Evolutionary conservation across 2,113 vertebrate species (phyloP).

Genomic region (Salminus brasiliensis): DNA sequence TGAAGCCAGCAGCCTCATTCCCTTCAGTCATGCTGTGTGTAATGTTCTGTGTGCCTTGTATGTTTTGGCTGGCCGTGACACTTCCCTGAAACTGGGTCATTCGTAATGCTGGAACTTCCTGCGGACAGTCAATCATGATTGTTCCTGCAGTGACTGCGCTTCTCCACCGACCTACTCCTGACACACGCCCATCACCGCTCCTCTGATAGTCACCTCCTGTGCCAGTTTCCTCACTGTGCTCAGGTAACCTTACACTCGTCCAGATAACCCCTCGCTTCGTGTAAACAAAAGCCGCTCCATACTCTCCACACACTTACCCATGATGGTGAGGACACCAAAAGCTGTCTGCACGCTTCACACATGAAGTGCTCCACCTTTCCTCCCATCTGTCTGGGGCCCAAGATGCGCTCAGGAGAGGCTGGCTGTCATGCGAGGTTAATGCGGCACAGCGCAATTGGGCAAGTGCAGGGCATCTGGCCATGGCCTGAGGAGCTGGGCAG

Average conservation of each 20-base stretch:
- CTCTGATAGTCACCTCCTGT: background rate
- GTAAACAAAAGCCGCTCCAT: background rate
- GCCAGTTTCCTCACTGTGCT: background rate
- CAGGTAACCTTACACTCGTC: background rate
- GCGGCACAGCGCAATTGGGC: slow-evolving; percentile 69
- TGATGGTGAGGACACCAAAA: slow-evolving; percentile 6
- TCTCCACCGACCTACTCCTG: background rate
- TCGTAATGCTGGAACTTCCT: slow-evolving; percentile 3
- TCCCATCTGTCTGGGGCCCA: slow-evolving; percentile 74
- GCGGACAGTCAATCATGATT: background rate
- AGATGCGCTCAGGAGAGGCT: slow-evolving; percentile 45
- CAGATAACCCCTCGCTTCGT: background rate
- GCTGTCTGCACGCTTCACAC: slow-evolving; percentile 69
- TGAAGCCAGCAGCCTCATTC: slow-evolving; percentile 16
- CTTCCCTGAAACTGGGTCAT: slow-evolving; percentile 31
- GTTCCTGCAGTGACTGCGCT: background rate
- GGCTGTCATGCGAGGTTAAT: slow-evolving; percentile 71
- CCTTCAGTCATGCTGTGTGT: background rate
- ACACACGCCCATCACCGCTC: background rate
- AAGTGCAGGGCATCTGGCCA: slow-evolving; percentile 77
- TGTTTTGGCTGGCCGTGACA: slow-evolving; percentile 38
- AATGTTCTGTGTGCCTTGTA: slow-evolving; percentile 20
- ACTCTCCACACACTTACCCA: background rate
- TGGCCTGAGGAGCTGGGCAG: slow-evolving; percentile 68
- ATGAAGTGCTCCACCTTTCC: slow-evolving; percentile 76